These are phyloP conservation scores for Leptopterna dolabrata DNA, from an alignment of 2,888 invertebrate species.

Conservation along the genomic window DNA sequence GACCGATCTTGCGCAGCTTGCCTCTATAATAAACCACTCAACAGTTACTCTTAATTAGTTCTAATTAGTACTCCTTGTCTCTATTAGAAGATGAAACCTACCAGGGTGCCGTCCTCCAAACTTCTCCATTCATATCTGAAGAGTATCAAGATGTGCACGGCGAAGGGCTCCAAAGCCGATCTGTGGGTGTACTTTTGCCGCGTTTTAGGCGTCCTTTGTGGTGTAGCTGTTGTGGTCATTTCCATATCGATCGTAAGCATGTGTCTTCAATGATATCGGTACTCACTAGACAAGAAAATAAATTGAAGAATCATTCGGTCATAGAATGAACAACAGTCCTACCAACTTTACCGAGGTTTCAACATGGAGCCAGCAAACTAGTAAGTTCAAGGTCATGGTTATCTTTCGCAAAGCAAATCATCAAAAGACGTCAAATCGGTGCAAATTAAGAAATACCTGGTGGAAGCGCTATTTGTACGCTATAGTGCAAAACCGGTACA, in stretches of 20 bases:
- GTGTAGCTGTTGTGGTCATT: neutral
- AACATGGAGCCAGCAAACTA: too few species aligned
- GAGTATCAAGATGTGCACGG: neutral
- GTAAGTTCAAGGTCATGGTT: too few species aligned
- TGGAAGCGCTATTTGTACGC: too few species aligned
- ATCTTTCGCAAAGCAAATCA: too few species aligned
- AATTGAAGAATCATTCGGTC: too few species aligned
- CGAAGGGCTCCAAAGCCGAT: neutral
- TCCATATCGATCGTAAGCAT: neutral
- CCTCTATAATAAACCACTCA: neutral
- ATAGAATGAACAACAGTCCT: too few species aligned
- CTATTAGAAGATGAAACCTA: neutral
- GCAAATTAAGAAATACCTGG: too few species aligned
- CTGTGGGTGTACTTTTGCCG: neutral
- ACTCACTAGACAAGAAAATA: too few species aligned
- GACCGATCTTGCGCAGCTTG: neutral
- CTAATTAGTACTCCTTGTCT: slow-evolving; percentile 1
- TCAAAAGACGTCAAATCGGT: too few species aligned
- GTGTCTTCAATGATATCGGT: neutral
- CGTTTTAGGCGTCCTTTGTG: neutral
- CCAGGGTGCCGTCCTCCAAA: neutral
- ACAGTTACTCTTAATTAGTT: neutral
- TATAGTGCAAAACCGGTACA: too few species aligned
- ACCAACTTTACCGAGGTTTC: too few species aligned
- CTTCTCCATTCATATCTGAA: neutral